Base-by-base conservation (phyloP, 2,113 vertebrate species). In the Cettia cetti region DNA sequence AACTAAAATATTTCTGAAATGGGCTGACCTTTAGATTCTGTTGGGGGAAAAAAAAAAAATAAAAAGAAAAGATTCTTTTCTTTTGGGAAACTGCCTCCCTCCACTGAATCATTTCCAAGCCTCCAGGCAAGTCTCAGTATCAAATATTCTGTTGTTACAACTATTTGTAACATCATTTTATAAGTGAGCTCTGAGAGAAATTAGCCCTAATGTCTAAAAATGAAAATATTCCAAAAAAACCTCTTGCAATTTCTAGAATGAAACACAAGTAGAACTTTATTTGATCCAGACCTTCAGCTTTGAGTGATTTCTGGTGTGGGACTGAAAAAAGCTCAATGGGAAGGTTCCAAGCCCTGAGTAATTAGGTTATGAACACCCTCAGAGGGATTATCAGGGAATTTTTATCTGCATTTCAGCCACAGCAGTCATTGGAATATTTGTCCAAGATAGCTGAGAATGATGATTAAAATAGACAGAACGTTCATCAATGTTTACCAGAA, bases 1-100 rank as follows among this genome's bases (percentile, higher is more conserved):
- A 93, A 68, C 31, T 74, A 68, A 94, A 97, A 59, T 82, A 94
- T 92, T 96, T 92, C 90, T 78, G 53, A 97, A 97, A 89, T 49
- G 56, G 19, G 37, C 49, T 96, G 93, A 96, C 86, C 85, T 91
- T 97, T 96, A 81, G 26, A 84, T 94, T 95, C 44, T 60, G 10
- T 87, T 94, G 91, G 21, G 16, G 39, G 11, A 13, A 11, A 35
- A 35, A 31, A 4, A 8, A n/a, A 47, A 74, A 22, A 63, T 12
- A 31, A 30, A 53, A 54, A 13, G 21, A 92, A 86, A 90, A 52
- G 6, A 37, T 70, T 42, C 18, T 91, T 89, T 95, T 91, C 88
- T 88, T 94, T 94, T 68, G 66, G 70, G 79, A 89, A 97, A 65
- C 45, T 89, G 93, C 70, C 63, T 96, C 50, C 54, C 68, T 94